Evolutionary conservation across 2,888 invertebrate genomes (phyloP).

Genomic region (Epirrhoe alternata): DNA sequence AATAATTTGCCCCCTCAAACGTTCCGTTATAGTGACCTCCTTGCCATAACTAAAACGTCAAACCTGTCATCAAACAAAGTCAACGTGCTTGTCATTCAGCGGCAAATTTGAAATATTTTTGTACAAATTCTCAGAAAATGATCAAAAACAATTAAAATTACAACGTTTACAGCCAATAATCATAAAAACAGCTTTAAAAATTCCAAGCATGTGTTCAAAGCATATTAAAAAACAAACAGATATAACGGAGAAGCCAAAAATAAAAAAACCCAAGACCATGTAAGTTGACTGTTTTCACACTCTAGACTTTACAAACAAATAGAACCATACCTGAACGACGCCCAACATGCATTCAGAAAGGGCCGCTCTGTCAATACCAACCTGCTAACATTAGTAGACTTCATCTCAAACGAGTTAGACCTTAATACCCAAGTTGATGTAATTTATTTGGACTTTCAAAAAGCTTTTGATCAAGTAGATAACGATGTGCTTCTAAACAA

Average conservation of each 20-base stretch:
- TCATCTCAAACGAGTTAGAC: too few species aligned
- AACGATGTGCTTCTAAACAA: too few species aligned
- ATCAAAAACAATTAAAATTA: slow-evolving; percentile 2
- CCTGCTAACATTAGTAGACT: too few species aligned
- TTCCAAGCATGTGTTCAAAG: slow-evolving; percentile 21
- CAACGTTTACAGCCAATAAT: neutral
- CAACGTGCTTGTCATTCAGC: slow-evolving; percentile 13
- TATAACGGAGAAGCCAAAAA: slow-evolving; percentile 23
- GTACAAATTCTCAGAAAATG: slow-evolving; percentile 11
- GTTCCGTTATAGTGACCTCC: neutral
- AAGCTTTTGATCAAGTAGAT: too few species aligned
- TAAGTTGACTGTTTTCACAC: slow-evolving; percentile 11
- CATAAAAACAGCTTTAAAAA: neutral
- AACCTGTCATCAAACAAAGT: too few species aligned
- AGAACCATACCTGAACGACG: too few species aligned
- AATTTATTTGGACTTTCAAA: too few species aligned
- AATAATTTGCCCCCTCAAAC: too few species aligned
- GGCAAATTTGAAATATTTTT: slow-evolving; percentile 21
- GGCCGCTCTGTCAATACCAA: too few species aligned
- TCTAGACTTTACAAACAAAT: too few species aligned
- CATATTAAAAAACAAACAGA: slow-evolving; percentile 11
- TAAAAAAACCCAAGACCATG: slow-evolving; percentile 15
- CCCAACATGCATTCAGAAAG: too few species aligned
- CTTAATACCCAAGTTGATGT: too few species aligned
- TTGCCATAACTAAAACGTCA: neutral